Evolutionary conservation across 1,140 invertebrate genomes (phyloP).

Genomic region (Eciton burchellii): DNA sequence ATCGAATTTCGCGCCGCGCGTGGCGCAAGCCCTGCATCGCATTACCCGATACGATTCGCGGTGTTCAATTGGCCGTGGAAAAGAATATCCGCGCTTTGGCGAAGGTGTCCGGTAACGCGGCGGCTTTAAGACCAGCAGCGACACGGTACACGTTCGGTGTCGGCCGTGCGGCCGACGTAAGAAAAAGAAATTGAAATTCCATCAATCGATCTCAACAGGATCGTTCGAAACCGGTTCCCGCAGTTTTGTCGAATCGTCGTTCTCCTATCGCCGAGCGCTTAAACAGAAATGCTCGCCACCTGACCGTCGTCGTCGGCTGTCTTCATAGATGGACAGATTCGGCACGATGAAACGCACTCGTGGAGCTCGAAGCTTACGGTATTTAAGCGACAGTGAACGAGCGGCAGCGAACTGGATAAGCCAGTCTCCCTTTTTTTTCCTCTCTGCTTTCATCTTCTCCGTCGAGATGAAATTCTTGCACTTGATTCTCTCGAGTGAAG

Average conservation of each 20-base stretch:
- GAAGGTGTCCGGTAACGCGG: constrained; percentile 46
- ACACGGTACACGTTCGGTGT: constrained; percentile 42
- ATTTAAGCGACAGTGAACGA: constrained; percentile 1
- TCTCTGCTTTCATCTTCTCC: neutral
- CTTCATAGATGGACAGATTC: constrained; percentile 18
- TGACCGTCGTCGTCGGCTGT: constrained; percentile 31
- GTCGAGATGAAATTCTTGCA: too few relatives aligned
- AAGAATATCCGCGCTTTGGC: constrained; percentile 48
- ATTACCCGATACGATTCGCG: constrained; percentile 33
- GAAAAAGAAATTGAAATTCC: constrained; percentile 65
- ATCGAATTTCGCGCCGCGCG: constrained; percentile 55
- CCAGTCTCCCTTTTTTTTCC: constrained; percentile 1
- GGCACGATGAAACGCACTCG: neutral
- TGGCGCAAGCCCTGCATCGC: constrained; percentile 25
- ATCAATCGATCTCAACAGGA: constrained; percentile 72
- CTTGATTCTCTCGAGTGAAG: neutral
- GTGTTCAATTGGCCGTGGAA: constrained; percentile 46
- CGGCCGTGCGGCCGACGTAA: constrained; percentile 27
- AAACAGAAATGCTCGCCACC: constrained; percentile 51
- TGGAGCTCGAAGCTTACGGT: neutral
- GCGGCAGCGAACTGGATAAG: neutral
- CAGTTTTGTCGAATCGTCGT: constrained; percentile 74
- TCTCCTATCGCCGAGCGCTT: constrained; percentile 38
- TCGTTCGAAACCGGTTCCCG: constrained; percentile 74
- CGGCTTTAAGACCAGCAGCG: constrained; percentile 40